These are phyloP conservation scores for Euglossa dilemma DNA, from an alignment of 1,140 invertebrate genomes.

Conservation along the genomic window DNA sequence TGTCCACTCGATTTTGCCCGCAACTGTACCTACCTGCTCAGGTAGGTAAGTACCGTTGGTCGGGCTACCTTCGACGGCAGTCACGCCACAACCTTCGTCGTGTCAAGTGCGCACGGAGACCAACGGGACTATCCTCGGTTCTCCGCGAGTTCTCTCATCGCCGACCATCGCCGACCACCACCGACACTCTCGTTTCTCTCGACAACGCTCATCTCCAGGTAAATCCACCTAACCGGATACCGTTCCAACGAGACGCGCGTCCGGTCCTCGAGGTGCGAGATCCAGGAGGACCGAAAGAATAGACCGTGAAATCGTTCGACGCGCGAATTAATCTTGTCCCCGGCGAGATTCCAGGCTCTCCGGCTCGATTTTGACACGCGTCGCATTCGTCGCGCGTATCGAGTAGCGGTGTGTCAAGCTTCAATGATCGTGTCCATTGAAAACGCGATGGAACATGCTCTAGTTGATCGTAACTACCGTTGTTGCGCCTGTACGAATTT, in stretches of 20 bases:
- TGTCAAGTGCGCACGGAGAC: conserved; percentile 69
- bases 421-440: conserved; percentile 51
- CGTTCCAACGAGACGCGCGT: no score
- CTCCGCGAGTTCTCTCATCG: conserved; percentile 11
- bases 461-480: conserved; percentile 66
- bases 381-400: background rate
- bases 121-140: conserved; percentile 40
- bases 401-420: conserved; percentile 26
- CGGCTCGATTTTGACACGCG: background rate
- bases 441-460: conserved; percentile 63
- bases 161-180: conserved; percentile 1
- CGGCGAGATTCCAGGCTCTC: no score
- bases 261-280: background rate
- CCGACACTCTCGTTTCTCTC: background rate
- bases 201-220: background rate
- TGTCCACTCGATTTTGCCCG: no score
- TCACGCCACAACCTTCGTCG: conserved; percentile 72
- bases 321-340: background rate
- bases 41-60: conserved; percentile 78
- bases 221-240: background rate
- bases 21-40: conserved; percentile 46
- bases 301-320: background rate
- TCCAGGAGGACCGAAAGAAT: no score
- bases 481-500: conserved; percentile 52
- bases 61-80: conserved; percentile 72